Conservation (phyloP, 2,797 vertebrate species). For the Pterois miles region DNA sequence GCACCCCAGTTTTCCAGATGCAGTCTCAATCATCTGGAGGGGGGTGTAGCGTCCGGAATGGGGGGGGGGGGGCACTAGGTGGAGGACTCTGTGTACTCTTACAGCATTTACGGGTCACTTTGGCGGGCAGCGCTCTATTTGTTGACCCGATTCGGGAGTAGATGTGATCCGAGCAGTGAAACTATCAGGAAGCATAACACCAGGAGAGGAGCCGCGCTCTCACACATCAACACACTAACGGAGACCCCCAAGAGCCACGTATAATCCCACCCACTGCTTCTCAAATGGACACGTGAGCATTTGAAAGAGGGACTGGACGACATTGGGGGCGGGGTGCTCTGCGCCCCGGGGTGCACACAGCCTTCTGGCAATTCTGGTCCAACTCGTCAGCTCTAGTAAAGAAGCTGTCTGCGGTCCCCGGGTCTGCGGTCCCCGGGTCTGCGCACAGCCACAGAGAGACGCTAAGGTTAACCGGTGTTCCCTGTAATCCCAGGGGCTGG, state of each 20-base stretch:
- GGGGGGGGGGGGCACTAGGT: not conserved
- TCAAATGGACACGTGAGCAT: constrained; percentile 80
- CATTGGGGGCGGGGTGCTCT: constrained; percentile 36
- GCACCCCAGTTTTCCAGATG: not conserved
- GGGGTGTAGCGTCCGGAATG: too few species aligned
- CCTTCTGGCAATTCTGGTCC: not conserved
- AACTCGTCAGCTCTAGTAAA: not conserved
- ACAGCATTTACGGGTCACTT: not conserved
- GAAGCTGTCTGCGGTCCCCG: too few species aligned
- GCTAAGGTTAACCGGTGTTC: too few species aligned
- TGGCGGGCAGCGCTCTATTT: not conserved
- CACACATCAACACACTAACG: too few species aligned
- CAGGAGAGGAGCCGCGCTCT: too few species aligned
- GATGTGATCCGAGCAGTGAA: too few species aligned
- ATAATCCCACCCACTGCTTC: constrained; percentile 61
- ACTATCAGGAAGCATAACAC: too few species aligned
- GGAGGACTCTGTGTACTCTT: constrained; percentile 36
- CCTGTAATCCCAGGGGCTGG: constrained; percentile 39
- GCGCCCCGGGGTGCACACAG: not conserved
- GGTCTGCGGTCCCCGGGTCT: too few species aligned
- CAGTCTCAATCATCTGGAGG: not conserved
- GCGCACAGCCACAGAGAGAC: too few species aligned
- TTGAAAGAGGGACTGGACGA: constrained; percentile 19
- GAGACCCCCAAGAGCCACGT: constrained; percentile 66
- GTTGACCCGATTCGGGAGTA: not conserved